Conservation (phyloP, 2,888 invertebrate genomes). For the Microdon myrmicae region DNA sequence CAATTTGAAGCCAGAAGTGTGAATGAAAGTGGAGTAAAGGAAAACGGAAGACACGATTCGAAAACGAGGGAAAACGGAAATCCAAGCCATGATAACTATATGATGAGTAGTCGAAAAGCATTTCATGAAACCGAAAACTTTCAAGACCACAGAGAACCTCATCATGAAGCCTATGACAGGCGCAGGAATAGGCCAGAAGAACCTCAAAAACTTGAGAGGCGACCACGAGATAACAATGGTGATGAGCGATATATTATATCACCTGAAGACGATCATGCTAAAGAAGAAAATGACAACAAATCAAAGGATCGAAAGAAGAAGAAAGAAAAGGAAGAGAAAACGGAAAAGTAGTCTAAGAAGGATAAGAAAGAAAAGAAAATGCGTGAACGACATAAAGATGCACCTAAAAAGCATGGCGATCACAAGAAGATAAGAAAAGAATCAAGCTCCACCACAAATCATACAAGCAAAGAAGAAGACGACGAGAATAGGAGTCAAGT, state of each 20-base stretch:
- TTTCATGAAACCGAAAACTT: constrained; percentile 57
- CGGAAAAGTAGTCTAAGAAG: constrained; percentile 49
- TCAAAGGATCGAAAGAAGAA: constrained; percentile 71
- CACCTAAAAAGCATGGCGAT: constrained; percentile 17
- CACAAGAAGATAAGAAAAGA: constrained; percentile 31
- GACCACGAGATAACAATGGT: constrained; percentile 57
- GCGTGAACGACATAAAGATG: constrained; percentile 40
- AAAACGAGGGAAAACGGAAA: constrained; percentile 38
- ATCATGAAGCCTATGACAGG: constrained; percentile 56
- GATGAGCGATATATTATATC: constrained; percentile 54
- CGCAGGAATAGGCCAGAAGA: constrained; percentile 50
- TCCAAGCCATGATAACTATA: constrained; percentile 28
- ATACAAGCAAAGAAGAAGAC: constrained; percentile 44
- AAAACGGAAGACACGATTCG: constrained; percentile 34
- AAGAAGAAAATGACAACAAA: constrained; percentile 66
- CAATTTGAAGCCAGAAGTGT: constrained; percentile 36
- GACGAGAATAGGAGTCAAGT: constrained; percentile 34
- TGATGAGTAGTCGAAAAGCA: constrained; percentile 20
- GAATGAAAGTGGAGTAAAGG: constrained; percentile 25
- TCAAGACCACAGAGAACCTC: constrained; percentile 71
- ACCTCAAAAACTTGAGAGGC: constrained; percentile 61
- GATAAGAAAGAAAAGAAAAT: constrained; percentile 53
- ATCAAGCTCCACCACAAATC: constrained; percentile 23
- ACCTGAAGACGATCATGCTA: constrained; percentile 64
- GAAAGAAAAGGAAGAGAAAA: constrained; percentile 59